phyloP scores from a whole-genome alignment of 2,888 invertebrate genomes.

The Cremastinae sp. region DNA sequence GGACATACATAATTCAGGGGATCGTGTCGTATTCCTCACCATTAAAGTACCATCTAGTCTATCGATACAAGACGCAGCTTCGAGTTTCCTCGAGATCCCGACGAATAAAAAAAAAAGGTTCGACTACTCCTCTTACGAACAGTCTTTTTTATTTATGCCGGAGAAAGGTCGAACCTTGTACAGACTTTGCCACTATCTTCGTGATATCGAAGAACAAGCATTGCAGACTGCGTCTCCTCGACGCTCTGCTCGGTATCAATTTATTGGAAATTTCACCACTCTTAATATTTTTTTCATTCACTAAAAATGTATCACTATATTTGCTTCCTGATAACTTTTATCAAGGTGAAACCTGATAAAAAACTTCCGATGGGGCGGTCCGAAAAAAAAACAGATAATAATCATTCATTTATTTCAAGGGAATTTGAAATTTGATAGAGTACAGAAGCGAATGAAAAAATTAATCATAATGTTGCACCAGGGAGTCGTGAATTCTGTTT shows the following conservation, averaged over 20 bases:
- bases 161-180: conserved; percentile 10
- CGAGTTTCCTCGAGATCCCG: conserved; percentile 20
- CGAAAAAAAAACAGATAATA: no score
- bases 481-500: no score
- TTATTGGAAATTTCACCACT: background rate
- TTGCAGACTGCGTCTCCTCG: background rate
- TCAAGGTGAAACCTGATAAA: no score
- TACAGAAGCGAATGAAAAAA: no score
- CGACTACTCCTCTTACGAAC: conserved; percentile 13
- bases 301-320: no score
- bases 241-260: conserved; percentile 21
- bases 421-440: no score
- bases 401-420: no score
- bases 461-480: no score
- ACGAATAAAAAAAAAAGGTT: conserved; percentile 11
- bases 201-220: conserved; percentile 24
- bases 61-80: conserved; percentile 28
- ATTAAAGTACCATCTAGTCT: conserved; percentile 44
- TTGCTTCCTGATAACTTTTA: no score
- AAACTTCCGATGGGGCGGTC: no score
- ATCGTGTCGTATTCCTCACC: conserved; percentile 36
- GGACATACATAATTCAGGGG: conserved; percentile 45
- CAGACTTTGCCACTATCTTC: background rate
- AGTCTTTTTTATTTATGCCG: conserved; percentile 33
- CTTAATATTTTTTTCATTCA: background rate